Evolutionary conservation across 1,140 invertebrate species (phyloP), one percentile per base, ranked within the genome.

Genomic region (Neodiprion virginianus): DNA sequence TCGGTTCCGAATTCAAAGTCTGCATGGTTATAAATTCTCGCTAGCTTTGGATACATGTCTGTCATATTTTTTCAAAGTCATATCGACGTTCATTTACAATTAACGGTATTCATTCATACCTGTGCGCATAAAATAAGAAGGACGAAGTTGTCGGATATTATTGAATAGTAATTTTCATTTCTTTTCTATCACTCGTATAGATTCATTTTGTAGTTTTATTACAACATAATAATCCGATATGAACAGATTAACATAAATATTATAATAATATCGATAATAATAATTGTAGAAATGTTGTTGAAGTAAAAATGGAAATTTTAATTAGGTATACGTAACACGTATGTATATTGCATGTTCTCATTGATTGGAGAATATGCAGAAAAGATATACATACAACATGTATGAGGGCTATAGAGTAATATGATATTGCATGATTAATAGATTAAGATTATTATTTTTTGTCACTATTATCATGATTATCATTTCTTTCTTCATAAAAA

Each of bases 401-500:
- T 40, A 87, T 80, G 72, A 86, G 85, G 82, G 84, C 85, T 88
- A 88, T 83, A 88, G 81, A 88, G 80, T 88, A 88, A 88, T 88
- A 88, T 88, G 87, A 88, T 87, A 88, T 88, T 88, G 86, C 85
- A 88, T 87, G 86, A 88, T 88, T 88, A 80, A 80, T 80, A 75
- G 72, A 17, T 49, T 76, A 48, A n/a, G 73, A 53, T 69, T 9
- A 65, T 74, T 53, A 10, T 75, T 68, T 75, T 71, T 66, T 67
- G 61, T 70, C 48, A 8, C 11, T 65, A 10, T 74, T 69, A 69
- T 14, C 66, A 71, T 48, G 5, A 50, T 50, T 50, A 48, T 70
- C 53, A n/a, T 4, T 8, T 61, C n/a, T 61, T 61, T 61, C 8
- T 8, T 17, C 53, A 61, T 61, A 61, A 61, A 61, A 61, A 61